Conservation (phyloP, 2,797 vertebrate species). For the Eremophila alpestris region DNA sequence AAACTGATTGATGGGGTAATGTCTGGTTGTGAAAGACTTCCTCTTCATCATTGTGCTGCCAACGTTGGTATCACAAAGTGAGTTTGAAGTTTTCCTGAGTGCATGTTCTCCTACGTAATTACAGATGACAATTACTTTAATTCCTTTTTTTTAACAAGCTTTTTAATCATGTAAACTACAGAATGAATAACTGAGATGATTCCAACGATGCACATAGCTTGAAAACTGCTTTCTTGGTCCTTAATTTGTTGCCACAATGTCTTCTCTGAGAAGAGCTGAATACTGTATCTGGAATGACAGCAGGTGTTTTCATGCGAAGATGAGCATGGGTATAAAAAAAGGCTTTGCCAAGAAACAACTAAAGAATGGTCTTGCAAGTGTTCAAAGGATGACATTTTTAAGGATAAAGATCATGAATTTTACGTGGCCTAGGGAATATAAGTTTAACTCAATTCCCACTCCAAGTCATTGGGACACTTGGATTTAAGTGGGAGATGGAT, state of each 20-base stretch:
- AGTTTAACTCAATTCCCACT: background rate
- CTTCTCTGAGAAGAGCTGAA: background rate
- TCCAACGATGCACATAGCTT: background rate
- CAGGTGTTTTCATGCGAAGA: background rate
- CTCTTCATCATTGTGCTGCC: constrained; percentile 64
- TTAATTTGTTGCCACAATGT: background rate
- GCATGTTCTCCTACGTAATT: constrained; percentile 56
- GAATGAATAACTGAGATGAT: constrained; percentile 28
- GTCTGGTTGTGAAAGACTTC: constrained; percentile 66
- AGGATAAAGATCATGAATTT: background rate
- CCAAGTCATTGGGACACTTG: background rate
- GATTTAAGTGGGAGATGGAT: background rate
- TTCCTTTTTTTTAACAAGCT: constrained; percentile 29
- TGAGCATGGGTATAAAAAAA: background rate
- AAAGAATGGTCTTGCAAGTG: background rate
- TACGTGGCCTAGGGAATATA: background rate
- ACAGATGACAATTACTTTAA: constrained; percentile 60
- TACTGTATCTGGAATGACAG: constrained; percentile 19
- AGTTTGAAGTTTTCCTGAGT: constrained; percentile 63
- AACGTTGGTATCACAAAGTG: constrained; percentile 37
- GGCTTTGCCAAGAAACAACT: background rate
- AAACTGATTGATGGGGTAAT: constrained; percentile 73
- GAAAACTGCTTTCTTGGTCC: background rate
- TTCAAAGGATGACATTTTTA: background rate
- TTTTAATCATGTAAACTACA: constrained; percentile 49